Conservation (phyloP, 2,888 invertebrate species). For the Syrphus vitripennis region DNA sequence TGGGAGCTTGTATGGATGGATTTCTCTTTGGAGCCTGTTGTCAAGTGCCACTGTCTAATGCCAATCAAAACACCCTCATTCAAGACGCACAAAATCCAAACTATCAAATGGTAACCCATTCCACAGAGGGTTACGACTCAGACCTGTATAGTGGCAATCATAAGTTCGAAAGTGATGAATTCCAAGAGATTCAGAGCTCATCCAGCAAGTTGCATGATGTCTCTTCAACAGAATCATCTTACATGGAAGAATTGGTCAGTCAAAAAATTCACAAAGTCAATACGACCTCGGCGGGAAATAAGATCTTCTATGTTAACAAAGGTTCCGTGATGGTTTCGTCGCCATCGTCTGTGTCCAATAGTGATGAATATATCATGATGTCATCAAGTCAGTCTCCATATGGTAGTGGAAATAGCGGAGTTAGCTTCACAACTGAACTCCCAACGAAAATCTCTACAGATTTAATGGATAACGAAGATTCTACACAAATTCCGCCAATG, state of each 20-base stretch:
- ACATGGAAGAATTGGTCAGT: conserved; percentile 18
- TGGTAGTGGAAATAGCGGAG: conserved; percentile 54
- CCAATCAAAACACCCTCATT: conserved; percentile 79
- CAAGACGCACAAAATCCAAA: conserved; percentile 77
- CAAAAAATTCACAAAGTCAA: conserved; percentile 43
- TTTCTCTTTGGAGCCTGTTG: conserved; percentile 92
- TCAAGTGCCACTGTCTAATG: conserved; percentile 84
- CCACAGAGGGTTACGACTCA: conserved; percentile 38
- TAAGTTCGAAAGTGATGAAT: conserved; percentile 75
- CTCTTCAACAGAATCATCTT: conserved; percentile 40
- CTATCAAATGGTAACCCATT: conserved; percentile 69
- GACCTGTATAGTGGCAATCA: conserved; percentile 69
- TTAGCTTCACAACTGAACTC: conserved; percentile 77
- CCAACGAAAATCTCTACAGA: conserved; percentile 77
- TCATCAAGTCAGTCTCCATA: conserved; percentile 75
- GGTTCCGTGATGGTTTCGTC: conserved; percentile 78
- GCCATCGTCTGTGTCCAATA: conserved; percentile 76
- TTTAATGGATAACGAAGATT: conserved; percentile 70
- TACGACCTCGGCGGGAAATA: conserved; percentile 35
- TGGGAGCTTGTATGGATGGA: conserved; percentile 95
- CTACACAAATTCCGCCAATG: conserved; percentile 68
- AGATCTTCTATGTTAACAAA: conserved; percentile 76
- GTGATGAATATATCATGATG: conserved; percentile 78
- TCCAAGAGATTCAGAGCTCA: conserved; percentile 71
- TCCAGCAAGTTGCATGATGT: conserved; percentile 55